Conservation (phyloP, 2,888 invertebrate species). For the Helicoverpa assulta region DNA sequence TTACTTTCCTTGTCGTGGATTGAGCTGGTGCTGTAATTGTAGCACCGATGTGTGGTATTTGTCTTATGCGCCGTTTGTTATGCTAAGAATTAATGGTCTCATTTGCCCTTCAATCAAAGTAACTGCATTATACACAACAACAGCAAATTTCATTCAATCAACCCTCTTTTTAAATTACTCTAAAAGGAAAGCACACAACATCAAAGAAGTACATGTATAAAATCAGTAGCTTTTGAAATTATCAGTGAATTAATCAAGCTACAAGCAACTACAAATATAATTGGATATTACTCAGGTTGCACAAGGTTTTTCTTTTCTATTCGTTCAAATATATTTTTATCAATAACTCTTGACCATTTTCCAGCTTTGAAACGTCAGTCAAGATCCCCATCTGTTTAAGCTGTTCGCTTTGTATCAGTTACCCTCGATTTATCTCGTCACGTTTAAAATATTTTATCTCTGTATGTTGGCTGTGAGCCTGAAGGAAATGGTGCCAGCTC, state of each 20-base stretch:
- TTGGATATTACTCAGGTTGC: background rate
- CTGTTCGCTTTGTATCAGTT: slow-evolving; percentile 40
- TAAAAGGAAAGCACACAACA: too few species aligned
- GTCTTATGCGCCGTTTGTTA: background rate
- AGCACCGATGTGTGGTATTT: slow-evolving; percentile 7
- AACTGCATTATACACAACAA: too few species aligned
- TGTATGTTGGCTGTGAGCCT: slow-evolving; percentile 40
- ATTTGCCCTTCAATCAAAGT: too few species aligned
- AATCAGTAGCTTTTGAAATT: too few species aligned
- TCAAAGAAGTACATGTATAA: too few species aligned
- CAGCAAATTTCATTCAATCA: too few species aligned
- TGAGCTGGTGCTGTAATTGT: slow-evolving; percentile 29
- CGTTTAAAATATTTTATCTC: slow-evolving; percentile 56
- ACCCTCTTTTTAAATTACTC: too few species aligned
- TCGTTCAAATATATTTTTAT: slow-evolving; percentile 21
- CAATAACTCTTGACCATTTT: slow-evolving; percentile 15
- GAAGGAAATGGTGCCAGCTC: slow-evolving; percentile 25
- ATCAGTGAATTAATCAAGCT: too few species aligned
- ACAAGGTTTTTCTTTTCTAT: slow-evolving; percentile 2
- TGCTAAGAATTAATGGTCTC: background rate
- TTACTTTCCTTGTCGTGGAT: slow-evolving; percentile 47
- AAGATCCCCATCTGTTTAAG: slow-evolving; percentile 20
- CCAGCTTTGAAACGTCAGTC: slow-evolving; percentile 40
- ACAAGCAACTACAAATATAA: background rate
- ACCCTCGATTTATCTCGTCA: slow-evolving; percentile 45